phyloP scores from a whole-genome alignment of 2,888 invertebrate species.

The Amphiduros pacificus region DNA sequence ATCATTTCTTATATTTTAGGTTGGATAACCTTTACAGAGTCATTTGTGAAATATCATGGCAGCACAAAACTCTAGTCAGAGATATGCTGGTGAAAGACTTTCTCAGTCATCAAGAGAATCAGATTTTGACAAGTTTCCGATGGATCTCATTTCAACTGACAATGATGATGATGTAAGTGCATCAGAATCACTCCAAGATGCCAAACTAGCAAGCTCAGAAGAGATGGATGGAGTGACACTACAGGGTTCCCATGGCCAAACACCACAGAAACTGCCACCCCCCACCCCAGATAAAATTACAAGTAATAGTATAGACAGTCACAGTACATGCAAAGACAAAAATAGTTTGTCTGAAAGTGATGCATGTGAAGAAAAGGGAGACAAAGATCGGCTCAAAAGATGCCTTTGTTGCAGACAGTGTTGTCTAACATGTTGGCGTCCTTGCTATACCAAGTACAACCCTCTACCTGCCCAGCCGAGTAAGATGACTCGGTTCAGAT shows the following conservation, averaged over 20 bases:
- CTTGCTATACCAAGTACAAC: slow-evolving; percentile 40
- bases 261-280: too few relatives aligned
- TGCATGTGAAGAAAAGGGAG: not conserved
- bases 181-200: too few relatives aligned
- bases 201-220: not conserved
- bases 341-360: not conserved
- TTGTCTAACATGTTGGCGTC: slow-evolving; percentile 26
- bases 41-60: too few relatives aligned
- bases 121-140: not conserved
- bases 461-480: slow-evolving; percentile 31
- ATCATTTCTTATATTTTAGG: too few relatives aligned
- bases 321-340: not conserved
- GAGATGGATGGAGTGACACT: not conserved
- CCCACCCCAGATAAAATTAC: too few relatives aligned
- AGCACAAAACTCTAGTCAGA: too few relatives aligned
- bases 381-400: not conserved
- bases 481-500: slow-evolving; percentile 16
- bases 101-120: not conserved
- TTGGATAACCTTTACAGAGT: too few relatives aligned
- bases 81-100: too few relatives aligned
- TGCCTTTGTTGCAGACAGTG: not conserved
- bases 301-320: too few relatives aligned
- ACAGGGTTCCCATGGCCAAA: too few relatives aligned
- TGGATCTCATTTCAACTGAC: not conserved
- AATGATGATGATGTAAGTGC: not conserved